A percentile compares a stretch with the other conserved stretches of the same genome.
Conservation (phyloP, 2,113 vertebrate species). For the Dicaeum eximium region DNA sequence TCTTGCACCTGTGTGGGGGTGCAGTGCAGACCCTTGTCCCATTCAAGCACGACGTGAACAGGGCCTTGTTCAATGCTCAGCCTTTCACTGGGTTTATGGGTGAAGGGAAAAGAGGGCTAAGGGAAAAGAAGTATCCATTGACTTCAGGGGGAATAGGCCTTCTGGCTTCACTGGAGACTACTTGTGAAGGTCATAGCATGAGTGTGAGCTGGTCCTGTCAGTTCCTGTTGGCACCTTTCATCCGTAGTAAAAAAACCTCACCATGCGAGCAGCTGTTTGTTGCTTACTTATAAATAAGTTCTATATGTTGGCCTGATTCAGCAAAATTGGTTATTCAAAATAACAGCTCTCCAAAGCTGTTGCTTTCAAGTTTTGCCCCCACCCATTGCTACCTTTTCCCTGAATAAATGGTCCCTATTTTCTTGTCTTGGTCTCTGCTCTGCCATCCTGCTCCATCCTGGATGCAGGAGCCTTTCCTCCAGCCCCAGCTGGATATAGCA, state of each 20-base stretch:
- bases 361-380: background rate
- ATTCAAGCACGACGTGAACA: background rate
- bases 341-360: background rate
- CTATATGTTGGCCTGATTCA: background rate
- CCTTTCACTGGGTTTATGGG: background rate
- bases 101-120: background rate
- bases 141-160: background rate
- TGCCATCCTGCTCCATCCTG: background rate
- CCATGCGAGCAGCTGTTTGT: background rate
- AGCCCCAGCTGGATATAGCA: background rate
- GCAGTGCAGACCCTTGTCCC: background rate
- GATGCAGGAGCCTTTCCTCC: background rate
- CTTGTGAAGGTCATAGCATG: background rate
- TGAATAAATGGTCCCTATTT: background rate
- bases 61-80: background rate
- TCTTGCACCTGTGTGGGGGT: background rate
- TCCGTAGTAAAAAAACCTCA: background rate
- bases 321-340: background rate
- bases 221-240: background rate
- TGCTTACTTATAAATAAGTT: background rate
- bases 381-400: background rate
- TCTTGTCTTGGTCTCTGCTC: background rate
- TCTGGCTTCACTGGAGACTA: background rate
- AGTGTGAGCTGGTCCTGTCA: background rate
- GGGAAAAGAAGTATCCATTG: background rate